A percentile compares a stretch with the other conserved stretches of the same genome.
Conservation (phyloP, 2,888 invertebrate genomes). For the Suillia variegata region DNA sequence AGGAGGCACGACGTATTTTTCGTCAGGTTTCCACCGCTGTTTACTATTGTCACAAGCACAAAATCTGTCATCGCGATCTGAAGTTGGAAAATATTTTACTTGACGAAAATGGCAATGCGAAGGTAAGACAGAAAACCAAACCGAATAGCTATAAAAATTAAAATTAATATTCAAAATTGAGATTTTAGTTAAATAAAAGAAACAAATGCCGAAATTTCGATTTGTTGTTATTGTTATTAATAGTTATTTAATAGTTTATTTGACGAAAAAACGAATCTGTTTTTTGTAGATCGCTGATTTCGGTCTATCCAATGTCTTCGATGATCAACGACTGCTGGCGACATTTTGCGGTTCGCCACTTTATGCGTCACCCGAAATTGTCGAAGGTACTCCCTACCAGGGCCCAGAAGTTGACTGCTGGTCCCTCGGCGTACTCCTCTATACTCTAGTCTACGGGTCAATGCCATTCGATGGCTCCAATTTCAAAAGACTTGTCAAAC, state of each 20-base stretch:
- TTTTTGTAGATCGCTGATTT: slow-evolving; percentile 94
- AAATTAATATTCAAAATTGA: not conserved
- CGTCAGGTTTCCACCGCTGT: slow-evolving; percentile 96
- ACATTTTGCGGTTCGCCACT: slow-evolving; percentile 97
- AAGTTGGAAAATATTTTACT: slow-evolving; percentile 94
- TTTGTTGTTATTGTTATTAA: not conserved
- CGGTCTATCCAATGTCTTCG: slow-evolving; percentile 96
- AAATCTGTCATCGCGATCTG: slow-evolving; percentile 95
- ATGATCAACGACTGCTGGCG: slow-evolving; percentile 80
- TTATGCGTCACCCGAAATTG: slow-evolving; percentile 97
- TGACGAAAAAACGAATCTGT: not conserved
- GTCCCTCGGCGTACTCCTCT: slow-evolving; percentile 96
- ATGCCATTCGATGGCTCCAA: slow-evolving; percentile 99
- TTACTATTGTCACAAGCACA: slow-evolving; percentile 98
- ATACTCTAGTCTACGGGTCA: slow-evolving; percentile 97
- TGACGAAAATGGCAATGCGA: slow-evolving; percentile 92
- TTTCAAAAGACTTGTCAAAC: slow-evolving; percentile 94
- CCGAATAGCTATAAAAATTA: not conserved
- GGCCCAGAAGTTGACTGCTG: slow-evolving; percentile 95
- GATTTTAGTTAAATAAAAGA: slow-evolving; percentile 4
- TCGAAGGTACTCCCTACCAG: slow-evolving; percentile 93
- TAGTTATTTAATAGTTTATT: no score
- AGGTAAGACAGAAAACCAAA: slow-evolving; percentile 72
- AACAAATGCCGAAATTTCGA: not conserved
- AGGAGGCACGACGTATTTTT: slow-evolving; percentile 92